These are phyloP conservation scores for Athalia rosae DNA, from an alignment of 2,888 invertebrate species.

Conservation along the genomic window DNA sequence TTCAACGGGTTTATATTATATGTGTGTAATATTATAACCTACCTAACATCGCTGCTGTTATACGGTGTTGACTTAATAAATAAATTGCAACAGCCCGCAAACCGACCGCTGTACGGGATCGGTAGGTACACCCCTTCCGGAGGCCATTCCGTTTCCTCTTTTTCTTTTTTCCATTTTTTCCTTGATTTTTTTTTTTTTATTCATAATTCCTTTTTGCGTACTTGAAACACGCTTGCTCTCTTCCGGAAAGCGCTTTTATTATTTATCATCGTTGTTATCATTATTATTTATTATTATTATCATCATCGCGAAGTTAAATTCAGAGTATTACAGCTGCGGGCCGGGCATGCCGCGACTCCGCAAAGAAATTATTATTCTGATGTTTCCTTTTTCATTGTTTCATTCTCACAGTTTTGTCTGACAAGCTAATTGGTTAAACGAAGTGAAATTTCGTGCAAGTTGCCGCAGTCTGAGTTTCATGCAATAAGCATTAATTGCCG, in stretches of 20 bases:
- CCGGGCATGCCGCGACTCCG: too few relatives aligned
- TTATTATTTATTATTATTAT: too few relatives aligned
- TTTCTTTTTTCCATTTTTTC: neutral
- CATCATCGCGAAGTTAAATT: too few relatives aligned
- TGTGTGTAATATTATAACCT: too few relatives aligned
- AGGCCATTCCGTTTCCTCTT: conserved; percentile 4
- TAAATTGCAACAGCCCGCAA: conserved; percentile 31
- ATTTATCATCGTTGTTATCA: conserved; percentile 10
- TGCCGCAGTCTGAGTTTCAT: too few relatives aligned
- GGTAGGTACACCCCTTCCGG: neutral
- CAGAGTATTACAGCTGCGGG: too few relatives aligned
- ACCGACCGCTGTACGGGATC: neutral
- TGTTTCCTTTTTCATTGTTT: too few relatives aligned
- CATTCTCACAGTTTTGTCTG: too few relatives aligned
- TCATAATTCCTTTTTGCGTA: neutral
- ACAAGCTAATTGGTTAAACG: too few relatives aligned
- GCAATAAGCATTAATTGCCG: too few relatives aligned
- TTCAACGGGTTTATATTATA: conserved; percentile 2
- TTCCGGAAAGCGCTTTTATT: conserved; percentile 37
- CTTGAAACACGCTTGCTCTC: conserved; percentile 10
- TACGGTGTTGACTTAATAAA: conserved; percentile 43
- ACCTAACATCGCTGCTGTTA: neutral
- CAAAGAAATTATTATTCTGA: too few relatives aligned
- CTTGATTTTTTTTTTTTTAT: neutral
- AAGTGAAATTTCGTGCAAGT: too few relatives aligned